These are phyloP conservation scores for Micromesistius poutassou DNA, from an alignment of 2,797 vertebrate species.

Conservation along the genomic window DNA sequence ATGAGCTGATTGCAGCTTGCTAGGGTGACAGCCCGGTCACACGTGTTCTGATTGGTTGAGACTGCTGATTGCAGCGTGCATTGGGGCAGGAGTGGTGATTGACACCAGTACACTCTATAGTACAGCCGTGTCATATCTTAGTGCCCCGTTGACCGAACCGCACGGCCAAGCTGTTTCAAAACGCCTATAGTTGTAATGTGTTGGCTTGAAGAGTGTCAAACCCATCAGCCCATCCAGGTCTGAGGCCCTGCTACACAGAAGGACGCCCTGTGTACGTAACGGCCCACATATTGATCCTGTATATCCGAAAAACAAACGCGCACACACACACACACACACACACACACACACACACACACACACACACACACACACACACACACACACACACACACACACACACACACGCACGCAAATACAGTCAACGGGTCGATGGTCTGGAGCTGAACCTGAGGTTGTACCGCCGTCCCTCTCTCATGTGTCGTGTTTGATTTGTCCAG, in stretches of 20 bases:
- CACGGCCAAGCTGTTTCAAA: neutral
- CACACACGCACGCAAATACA: neutral
- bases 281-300: neutral
- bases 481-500: neutral
- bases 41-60: too few species aligned
- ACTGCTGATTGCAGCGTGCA: too few species aligned
- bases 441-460: neutral
- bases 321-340: neutral
- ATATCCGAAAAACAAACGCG: neutral
- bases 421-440: too few species aligned
- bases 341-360: neutral
- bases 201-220: neutral
- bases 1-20: too few species aligned
- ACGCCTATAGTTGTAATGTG: neutral
- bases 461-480: neutral
- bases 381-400: neutral
- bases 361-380: neutral
- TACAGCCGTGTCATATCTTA: too few species aligned
- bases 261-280: neutral
- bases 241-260: too few species aligned
- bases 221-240: too few species aligned
- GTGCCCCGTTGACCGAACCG: too few species aligned
- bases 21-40: too few species aligned
- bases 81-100: too few species aligned
- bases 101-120: too few species aligned